A percentile compares a stretch with the other conserved stretches of the same genome.
Conservation (phyloP, 2,797 vertebrate genomes). For the Danionella dracula region DNA sequence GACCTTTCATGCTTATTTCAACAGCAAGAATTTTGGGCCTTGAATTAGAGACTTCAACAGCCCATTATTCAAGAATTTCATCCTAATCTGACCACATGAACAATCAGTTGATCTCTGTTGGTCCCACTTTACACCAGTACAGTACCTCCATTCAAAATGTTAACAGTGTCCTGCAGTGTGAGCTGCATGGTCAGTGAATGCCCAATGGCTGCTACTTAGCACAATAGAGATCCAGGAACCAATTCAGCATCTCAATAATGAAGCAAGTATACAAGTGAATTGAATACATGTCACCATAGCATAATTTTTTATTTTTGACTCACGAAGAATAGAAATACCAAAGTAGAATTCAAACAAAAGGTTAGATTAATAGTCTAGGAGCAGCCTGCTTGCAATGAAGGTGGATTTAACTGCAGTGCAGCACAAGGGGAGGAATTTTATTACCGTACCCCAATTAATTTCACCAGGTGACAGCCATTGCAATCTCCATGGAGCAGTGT, state of each 20-base stretch:
- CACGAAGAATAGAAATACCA: slow-evolving; percentile 55
- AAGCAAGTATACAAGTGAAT: slow-evolving; percentile 51
- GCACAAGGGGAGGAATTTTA: slow-evolving; percentile 63
- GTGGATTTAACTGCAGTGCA: slow-evolving; percentile 39
- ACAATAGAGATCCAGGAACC: slow-evolving; percentile 72
- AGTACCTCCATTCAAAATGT: slow-evolving; percentile 44
- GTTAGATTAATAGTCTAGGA: background rate
- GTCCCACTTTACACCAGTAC: slow-evolving; percentile 48
- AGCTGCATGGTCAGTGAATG: slow-evolving; percentile 45
- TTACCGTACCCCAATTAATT: slow-evolving; percentile 70
- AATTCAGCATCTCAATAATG: slow-evolving; percentile 66
- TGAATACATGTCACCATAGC: slow-evolving; percentile 63
- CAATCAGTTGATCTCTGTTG: slow-evolving; percentile 39
- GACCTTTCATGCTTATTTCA: slow-evolving; percentile 5
- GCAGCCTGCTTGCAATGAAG: slow-evolving; percentile 5
- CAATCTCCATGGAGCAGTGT: slow-evolving; percentile 44
- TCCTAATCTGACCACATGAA: slow-evolving; percentile 21
- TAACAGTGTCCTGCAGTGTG: slow-evolving; percentile 42
- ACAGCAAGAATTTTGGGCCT: background rate
- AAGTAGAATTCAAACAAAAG: slow-evolving; percentile 49
- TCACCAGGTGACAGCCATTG: slow-evolving; percentile 62
- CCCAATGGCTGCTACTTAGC: slow-evolving; percentile 31
- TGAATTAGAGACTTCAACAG: background rate
- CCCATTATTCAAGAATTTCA: slow-evolving; percentile 28
- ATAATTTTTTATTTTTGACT: slow-evolving; percentile 66